phyloP scores from a whole-genome alignment of 2,113 vertebrate genomes.

The Ifrita kowaldi region DNA sequence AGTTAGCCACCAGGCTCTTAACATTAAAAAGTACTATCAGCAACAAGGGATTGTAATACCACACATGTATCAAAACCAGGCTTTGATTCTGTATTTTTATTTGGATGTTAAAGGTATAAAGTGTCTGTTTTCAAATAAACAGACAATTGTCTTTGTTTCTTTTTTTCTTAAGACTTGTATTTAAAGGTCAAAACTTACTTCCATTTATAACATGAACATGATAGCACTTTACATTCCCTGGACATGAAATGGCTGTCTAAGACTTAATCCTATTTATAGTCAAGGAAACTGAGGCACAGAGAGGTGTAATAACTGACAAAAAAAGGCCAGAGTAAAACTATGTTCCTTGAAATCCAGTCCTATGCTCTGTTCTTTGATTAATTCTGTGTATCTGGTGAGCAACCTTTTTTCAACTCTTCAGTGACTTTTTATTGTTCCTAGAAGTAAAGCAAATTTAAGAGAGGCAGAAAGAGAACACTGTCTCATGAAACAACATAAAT shows the following conservation, averaged over 20 bases:
- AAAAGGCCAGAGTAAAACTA: neutral
- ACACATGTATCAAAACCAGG: neutral
- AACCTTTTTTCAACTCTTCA: neutral
- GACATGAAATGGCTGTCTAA: neutral
- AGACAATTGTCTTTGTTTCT: neutral
- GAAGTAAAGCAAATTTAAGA: conserved; percentile 29
- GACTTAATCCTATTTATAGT: neutral
- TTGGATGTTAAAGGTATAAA: neutral
- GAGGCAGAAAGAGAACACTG: neutral
- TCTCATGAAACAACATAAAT: conserved; percentile 33
- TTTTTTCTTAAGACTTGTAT: neutral
- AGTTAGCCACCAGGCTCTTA: conserved; percentile 49
- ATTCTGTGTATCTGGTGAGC: neutral
- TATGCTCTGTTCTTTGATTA: neutral
- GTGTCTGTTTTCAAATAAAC: neutral
- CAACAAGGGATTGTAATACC: conserved; percentile 11
- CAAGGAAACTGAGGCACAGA: neutral
- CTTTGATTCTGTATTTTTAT: conserved; percentile 18
- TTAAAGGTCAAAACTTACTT: neutral
- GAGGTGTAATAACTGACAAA: neutral
- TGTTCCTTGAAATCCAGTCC: neutral
- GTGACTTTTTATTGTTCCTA: conserved; percentile 14
- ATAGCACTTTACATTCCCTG: neutral
- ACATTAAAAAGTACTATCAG: conserved; percentile 39
- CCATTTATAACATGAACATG: neutral